These are phyloP conservation scores for Noctuana brunneofusca DNA, from an alignment of 2,888 invertebrate genomes.

Conservation along the genomic window DNA sequence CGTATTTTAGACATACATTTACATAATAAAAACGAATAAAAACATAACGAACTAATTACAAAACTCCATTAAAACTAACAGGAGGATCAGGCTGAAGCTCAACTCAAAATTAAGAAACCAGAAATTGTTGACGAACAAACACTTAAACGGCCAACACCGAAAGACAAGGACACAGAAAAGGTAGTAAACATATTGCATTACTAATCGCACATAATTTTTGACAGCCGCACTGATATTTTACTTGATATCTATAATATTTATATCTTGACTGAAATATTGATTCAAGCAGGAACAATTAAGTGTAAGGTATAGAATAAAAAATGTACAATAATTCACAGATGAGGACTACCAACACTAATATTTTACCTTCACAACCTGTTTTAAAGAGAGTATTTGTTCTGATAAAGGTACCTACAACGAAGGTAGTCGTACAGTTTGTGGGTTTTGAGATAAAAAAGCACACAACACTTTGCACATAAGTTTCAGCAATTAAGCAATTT, in stretches of 20 bases:
- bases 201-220: conserved; percentile 8
- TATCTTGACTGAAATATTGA: conserved; percentile 26
- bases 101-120: conserved; percentile 75
- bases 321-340: conserved; percentile 58
- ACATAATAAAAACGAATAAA: neutral
- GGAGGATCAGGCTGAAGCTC: conserved; percentile 75
- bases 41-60: neutral
- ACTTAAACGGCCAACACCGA: conserved; percentile 69
- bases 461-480: conserved; percentile 20
- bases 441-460: conserved; percentile 12
- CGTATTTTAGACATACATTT: conserved; percentile 50
- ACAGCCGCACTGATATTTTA: conserved; percentile 4
- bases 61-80: conserved; percentile 39
- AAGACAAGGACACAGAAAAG: conserved; percentile 59
- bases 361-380: conserved; percentile 49
- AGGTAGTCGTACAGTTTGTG: conserved; percentile 39
- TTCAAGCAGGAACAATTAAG: conserved; percentile 24
- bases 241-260: conserved; percentile 17
- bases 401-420: conserved; percentile 59
- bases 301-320: conserved; percentile 12
- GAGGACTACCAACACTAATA: conserved; percentile 52
- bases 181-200: conserved; percentile 46
- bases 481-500: conserved; percentile 11
- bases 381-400: conserved; percentile 63
- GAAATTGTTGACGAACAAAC: conserved; percentile 76